Conservation (phyloP, 92 coral and sea anemone genomes). For the Montipora capitata region DNA sequence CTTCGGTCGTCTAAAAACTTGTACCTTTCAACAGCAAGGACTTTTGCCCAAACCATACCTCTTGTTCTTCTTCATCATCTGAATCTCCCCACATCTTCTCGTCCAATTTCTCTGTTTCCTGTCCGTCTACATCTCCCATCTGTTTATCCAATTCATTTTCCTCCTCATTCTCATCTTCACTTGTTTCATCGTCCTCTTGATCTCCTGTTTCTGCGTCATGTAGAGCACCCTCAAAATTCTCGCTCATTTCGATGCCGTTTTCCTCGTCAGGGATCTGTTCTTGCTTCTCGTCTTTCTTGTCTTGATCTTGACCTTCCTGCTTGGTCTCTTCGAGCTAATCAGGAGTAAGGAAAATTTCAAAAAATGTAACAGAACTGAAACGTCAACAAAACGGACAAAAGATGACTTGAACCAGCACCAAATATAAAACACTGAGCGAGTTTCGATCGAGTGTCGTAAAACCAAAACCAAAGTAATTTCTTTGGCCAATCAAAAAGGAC, state of each 20-base stretch:
- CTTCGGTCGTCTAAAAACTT: too few relatives aligned
- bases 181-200: conserved; percentile 67
- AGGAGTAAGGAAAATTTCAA: background rate
- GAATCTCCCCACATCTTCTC: conserved; percentile 99
- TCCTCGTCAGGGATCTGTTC: conserved; percentile 95
- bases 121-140: conserved; percentile 98
- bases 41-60: conserved; percentile 32
- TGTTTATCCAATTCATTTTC: conserved; percentile 89
- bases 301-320: conserved; percentile 85
- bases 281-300: conserved; percentile 73
- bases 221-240: conserved; percentile 93
- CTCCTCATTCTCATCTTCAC: conserved; percentile 77
- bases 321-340: conserved; percentile 84
- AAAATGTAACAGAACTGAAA: background rate
- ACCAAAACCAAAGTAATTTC: too few relatives aligned
- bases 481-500: too few relatives aligned
- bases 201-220: conserved; percentile 89
- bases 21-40: too few relatives aligned
- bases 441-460: too few relatives aligned
- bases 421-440: too few relatives aligned
- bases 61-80: conserved; percentile 90
- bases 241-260: conserved; percentile 97
- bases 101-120: conserved; percentile 88
- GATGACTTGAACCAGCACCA: too few relatives aligned
- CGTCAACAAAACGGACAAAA: too few relatives aligned